Evolutionary conservation across 1,140 invertebrate species (phyloP).

Genomic region (Caerostris extrusa): DNA sequence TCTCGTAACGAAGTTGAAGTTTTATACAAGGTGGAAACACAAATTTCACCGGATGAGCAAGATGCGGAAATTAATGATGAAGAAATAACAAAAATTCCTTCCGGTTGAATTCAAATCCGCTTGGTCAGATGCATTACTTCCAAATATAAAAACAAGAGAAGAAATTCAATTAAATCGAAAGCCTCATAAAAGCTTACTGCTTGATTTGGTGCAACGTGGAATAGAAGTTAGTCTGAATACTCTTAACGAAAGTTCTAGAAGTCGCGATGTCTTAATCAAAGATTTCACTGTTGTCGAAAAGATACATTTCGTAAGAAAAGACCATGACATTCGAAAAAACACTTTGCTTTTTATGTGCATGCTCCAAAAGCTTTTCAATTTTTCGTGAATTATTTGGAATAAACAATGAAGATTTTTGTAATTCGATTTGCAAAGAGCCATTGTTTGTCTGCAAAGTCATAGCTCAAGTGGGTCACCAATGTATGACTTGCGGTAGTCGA

Average conservation of each 20-base stretch:
- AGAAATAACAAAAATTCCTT: background rate
- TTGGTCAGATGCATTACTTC: background rate
- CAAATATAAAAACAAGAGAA: background rate
- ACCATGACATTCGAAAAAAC: background rate
- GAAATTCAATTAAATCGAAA: background rate
- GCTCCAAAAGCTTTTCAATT: slow-evolving; percentile 99
- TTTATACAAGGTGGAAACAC: background rate
- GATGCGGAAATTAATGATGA: background rate
- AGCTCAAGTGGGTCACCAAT: slow-evolving; percentile 99
- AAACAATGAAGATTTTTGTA: slow-evolving; percentile 98
- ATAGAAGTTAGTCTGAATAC: background rate
- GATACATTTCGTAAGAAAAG: background rate
- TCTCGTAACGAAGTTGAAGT: background rate
- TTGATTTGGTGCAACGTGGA: slow-evolving; percentile 26
- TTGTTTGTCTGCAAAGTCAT: slow-evolving; percentile 97
- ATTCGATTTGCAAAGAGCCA: slow-evolving; percentile 96
- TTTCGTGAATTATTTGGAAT: slow-evolving; percentile 98
- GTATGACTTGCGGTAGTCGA: slow-evolving; percentile 98
- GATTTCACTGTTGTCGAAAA: slow-evolving; percentile 27
- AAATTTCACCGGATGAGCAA: background rate
- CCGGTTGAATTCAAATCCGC: background rate
- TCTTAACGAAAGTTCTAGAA: background rate
- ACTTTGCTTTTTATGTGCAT: slow-evolving; percentile 94
- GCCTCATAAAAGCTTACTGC: background rate
- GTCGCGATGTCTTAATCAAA: background rate